Base-by-base conservation (phyloP, 2,888 invertebrate genomes). In the Melanargia galathea region DNA sequence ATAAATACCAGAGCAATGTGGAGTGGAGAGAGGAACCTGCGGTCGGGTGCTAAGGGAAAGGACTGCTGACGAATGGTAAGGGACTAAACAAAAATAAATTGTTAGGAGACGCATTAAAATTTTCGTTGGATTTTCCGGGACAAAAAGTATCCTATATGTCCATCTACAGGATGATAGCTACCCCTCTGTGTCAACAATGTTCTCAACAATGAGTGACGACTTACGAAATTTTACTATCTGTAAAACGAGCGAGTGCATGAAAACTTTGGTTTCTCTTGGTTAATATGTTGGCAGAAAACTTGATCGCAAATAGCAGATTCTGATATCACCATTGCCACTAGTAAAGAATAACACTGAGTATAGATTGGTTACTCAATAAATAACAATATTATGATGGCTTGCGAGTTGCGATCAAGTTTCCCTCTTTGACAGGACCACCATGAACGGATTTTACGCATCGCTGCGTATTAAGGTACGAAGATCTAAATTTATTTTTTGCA, bases 361-460 rank as follows among this genome's bases (percentile, higher is more conserved):
- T 24, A 22, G 13, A 13, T 7, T 48, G 43, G 18, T 56, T 43
- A 52, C 33, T 18, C 13, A 18, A 24, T 20, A 16, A 40, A 40
- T 43, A 43, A 16, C 18, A 55, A 46, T 46, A 46, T 46, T 46
- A 22, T 13, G 45, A 20, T 20, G 22, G 45, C 22, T 22, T 20
- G 8, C 16, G 6, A 18, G 6, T n/a, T n/a, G 35, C 13, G 38
- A 43, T 24, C 43, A 54, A 24, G 46, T 54, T 54, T 46, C 60
- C 30, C 8, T 33, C 26, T 54, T 52, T 26, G 45, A 46, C 52
- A 46, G 60, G 60, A 46, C 54, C 54, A 46, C 54, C 60, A 20
- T 24, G 46, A 38, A 35, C 10, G 33, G 46, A 22, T 46, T 61
- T 46, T 26, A 52, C 45, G 35, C 60, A 13, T 60, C 35, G 22